Evolutionary conservation across 2,797 vertebrate genomes (phyloP).

Genomic region (Malacoraja senta): DNA sequence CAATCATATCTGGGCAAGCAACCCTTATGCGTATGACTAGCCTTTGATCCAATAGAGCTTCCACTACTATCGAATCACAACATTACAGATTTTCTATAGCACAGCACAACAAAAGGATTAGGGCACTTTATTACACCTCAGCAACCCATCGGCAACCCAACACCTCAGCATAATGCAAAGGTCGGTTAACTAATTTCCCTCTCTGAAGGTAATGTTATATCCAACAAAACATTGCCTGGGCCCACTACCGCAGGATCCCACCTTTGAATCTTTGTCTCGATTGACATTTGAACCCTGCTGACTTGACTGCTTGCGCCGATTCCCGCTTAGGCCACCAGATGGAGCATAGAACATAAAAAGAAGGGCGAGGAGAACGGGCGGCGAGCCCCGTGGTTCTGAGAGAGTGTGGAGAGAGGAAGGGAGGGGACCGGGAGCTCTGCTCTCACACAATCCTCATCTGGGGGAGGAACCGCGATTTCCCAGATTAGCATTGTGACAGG

Average conservation of each 20-base stretch:
- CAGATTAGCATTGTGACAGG: constrained; percentile 10
- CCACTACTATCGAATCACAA: constrained; percentile 39
- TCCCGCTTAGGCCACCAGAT: neutral
- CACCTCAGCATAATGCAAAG: constrained; percentile 39
- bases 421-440: neutral
- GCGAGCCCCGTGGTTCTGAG: neutral
- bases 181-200: constrained; percentile 42
- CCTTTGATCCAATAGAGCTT: constrained; percentile 42
- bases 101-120: constrained; percentile 41
- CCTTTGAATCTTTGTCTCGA: neutral
- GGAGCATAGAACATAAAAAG: constrained; percentile 20
- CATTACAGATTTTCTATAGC: constrained; percentile 14
- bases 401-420: neutral
- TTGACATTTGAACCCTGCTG: neutral
- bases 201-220: too few species aligned
- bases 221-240: neutral
- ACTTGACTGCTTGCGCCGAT: neutral
- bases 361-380: neutral
- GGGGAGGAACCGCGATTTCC: neutral
- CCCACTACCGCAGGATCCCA: neutral
- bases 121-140: constrained; percentile 42
- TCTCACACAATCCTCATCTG: neutral
- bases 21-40: constrained; percentile 39
- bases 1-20: constrained; percentile 40
- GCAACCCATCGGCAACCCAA: constrained; percentile 43